Base-by-base conservation (phyloP, 2,888 invertebrate species). In the Ommatoiulus sabulosus region DNA sequence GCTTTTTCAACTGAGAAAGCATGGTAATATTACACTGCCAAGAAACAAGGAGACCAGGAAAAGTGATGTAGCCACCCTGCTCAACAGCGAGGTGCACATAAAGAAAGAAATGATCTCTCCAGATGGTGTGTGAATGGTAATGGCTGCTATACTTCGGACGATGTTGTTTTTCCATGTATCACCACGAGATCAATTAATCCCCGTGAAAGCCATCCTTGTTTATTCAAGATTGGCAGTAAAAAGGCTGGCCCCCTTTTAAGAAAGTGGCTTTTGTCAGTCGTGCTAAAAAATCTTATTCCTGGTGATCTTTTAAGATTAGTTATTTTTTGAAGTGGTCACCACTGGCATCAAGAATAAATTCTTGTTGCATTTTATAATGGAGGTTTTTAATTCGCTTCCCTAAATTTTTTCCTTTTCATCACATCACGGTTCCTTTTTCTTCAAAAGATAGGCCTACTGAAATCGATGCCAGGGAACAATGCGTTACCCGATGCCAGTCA, bases 1-100 rank as follows among this genome's bases (percentile, higher is more conserved):
- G 44, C 57, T 88, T 0, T 44, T 44, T n/a, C 44, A 86, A 35
- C 85, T 88, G 48, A 84, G 88, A 57, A 88, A 44, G 24, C 20
- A 52, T 6, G 88, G 84, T 17, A 80, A 87, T n/a, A 86, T 86
- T 20, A n/a, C 86, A 35, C 80, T 80, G 80, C 80, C 80, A 15
- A 80, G 80, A 80, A 80, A 15, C 15, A 24, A 80, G 35, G 80
- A 80, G 35, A 24, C 35, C 80, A 80, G 35, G 35, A 80, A 12
- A 35, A 80, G 35, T 80, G 80, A 80, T 15, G 4, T 7, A 35
- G 80, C 35, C 35, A 12, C 80, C 8, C 12, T 80, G 80, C 80
- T 80, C 80, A 80, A 35, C 35, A 80, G 24, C 12, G 80, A 80
- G 80, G 35, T 80, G 15, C 80, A 80, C 24, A 80, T 80, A 15